phyloP scores from a whole-genome alignment of 1,140 invertebrate genomes.

The Paramacrobiotus metropolitanus region DNA sequence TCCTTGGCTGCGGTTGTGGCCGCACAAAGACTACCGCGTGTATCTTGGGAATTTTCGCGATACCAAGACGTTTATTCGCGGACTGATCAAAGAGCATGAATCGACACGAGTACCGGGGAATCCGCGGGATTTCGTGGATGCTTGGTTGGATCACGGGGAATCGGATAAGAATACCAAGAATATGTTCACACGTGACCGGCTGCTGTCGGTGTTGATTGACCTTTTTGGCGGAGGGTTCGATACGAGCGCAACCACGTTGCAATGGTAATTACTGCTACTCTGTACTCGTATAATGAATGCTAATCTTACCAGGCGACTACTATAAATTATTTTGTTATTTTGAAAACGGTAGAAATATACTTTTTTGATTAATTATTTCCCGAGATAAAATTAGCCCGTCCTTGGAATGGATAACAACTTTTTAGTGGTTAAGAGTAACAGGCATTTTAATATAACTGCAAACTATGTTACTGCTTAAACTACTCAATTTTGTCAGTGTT shows the following conservation, averaged over 20 bases:
- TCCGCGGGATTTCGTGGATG: not conserved
- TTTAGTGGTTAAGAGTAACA: no score
- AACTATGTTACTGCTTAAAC: no score
- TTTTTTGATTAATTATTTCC: no score
- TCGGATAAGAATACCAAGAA: not conserved
- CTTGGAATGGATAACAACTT: no score
- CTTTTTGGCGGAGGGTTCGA: not conserved
- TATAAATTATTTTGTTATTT: no score
- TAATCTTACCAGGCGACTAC: no score
- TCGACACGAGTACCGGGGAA: not conserved
- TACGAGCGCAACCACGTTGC: not conserved
- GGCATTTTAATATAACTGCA: no score
- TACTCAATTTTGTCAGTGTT: not conserved
- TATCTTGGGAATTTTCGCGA: not conserved
- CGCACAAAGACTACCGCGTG: not conserved
- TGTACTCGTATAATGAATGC: no score
- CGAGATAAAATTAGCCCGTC: no score
- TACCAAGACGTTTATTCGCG: not conserved
- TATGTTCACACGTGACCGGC: not conserved
- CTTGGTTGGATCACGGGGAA: not conserved
- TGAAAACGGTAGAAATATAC: no score
- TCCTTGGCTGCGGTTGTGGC: not conserved
- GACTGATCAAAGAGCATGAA: not conserved
- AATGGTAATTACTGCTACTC: no score
- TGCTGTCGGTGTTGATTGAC: not conserved